A percentile compares a stretch with the other conserved stretches of the same genome.
These are phyloP conservation scores for Cheilosia variabilis DNA, from an alignment of 2,888 invertebrate genomes.

Conservation along the genomic window DNA sequence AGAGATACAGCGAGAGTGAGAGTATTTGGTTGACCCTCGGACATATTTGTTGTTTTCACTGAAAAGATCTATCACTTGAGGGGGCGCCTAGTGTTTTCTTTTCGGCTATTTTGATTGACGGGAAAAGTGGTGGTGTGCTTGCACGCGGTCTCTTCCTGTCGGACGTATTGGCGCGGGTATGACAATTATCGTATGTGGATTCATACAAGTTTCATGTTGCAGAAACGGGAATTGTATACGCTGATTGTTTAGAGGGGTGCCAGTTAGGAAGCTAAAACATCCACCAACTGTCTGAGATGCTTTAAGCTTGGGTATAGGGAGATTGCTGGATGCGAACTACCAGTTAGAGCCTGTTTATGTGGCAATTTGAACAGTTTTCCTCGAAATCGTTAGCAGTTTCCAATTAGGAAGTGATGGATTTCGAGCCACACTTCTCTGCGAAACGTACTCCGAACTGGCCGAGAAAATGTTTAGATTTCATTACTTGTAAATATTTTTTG, in stretches of 20 bases:
- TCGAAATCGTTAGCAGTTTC: no score
- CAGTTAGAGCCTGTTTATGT: no score
- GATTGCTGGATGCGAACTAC: no score
- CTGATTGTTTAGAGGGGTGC: background rate
- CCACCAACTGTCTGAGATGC: background rate
- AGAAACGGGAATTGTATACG: background rate
- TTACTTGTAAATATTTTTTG: no score
- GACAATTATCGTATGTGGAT: conserved; percentile 1
- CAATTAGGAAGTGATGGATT: no score
- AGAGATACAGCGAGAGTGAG: conserved; percentile 17
- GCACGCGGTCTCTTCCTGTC: conserved; percentile 25
- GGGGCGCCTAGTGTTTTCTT: conserved; percentile 62
- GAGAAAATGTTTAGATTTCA: no score
- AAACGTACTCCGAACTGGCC: no score
- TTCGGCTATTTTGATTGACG: conserved; percentile 62
- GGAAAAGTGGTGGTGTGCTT: conserved; percentile 59
- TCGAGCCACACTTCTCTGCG: no score
- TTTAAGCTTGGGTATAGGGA: no score
- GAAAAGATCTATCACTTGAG: conserved; percentile 50
- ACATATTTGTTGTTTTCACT: conserved; percentile 50
- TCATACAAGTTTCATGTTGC: background rate
- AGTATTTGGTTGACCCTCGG: conserved; percentile 64
- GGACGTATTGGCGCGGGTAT: conserved; percentile 47
- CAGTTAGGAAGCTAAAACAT: background rate
- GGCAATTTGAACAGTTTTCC: no score